Percentiles rank a stretch among this genome's conserved stretches.
phyloP scores from a whole-genome alignment of 2,797 vertebrate species.

The Gila robusta region DNA sequence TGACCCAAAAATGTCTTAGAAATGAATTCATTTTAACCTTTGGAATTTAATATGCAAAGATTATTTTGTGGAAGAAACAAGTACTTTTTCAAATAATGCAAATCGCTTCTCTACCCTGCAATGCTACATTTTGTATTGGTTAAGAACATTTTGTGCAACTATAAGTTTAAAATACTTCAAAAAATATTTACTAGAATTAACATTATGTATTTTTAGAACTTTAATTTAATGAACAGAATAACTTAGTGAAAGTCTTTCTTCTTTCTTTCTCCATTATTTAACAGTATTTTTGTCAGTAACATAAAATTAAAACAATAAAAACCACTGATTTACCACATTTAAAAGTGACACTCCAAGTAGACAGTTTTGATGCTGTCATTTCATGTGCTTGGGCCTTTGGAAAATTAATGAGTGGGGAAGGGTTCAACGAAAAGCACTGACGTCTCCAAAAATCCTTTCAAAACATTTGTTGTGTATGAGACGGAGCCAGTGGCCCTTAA shows the following conservation, averaged over 20 bases:
- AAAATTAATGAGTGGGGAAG: not conserved
- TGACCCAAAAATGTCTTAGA: conserved; percentile 16
- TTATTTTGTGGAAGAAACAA: not conserved
- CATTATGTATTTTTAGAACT: not conserved
- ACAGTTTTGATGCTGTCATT: not conserved
- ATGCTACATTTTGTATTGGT: not conserved
- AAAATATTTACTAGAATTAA: not conserved
- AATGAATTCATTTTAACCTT: not conserved
- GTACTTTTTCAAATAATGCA: conserved; percentile 12
- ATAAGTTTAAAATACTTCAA: not conserved
- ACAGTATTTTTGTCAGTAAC: not conserved
- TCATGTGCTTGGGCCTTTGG: not conserved
- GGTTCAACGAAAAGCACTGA: not conserved
- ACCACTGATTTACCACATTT: not conserved
- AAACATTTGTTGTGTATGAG: conserved; percentile 3
- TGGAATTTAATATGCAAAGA: conserved; percentile 6
- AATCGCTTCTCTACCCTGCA: not conserved
- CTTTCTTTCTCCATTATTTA: not conserved
- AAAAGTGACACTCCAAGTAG: not conserved
- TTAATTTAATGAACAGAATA: not conserved
- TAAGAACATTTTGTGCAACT: not conserved
- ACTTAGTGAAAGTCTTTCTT: not conserved
- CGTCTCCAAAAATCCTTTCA: not conserved
- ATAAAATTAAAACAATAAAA: not conserved
- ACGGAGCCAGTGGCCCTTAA: not conserved